Evolutionary conservation across 2,113 vertebrate genomes (phyloP).

Genomic region (Dipodomys stephensi): DNA sequence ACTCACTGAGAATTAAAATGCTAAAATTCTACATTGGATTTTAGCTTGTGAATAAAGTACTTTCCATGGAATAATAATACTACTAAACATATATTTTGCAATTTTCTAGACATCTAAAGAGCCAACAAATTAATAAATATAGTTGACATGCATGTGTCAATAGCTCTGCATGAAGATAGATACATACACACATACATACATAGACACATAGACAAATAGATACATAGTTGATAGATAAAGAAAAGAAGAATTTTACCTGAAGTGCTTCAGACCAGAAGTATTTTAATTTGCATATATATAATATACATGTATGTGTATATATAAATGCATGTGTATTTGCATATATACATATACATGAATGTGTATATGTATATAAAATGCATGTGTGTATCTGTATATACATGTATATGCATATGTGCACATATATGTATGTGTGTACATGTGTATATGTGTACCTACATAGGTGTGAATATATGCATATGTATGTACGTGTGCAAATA

Average conservation of each 20-base stretch:
- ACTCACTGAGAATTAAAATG: not conserved
- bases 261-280: not conserved
- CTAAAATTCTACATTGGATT: not conserved
- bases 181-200: too few relatives aligned
- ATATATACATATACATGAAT: not conserved
- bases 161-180: too few relatives aligned
- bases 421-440: too few relatives aligned
- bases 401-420: too few relatives aligned
- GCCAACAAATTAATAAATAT: constrained; percentile 21
- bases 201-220: too few relatives aligned
- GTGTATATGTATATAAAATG: not conserved
- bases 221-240: too few relatives aligned
- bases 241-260: not conserved
- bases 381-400: too few relatives aligned
- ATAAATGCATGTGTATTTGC: not conserved
- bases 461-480: too few relatives aligned
- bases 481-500: too few relatives aligned
- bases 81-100: constrained; percentile 32
- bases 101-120: constrained; percentile 2
- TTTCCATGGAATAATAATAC: constrained; percentile 18
- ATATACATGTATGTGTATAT: not conserved
- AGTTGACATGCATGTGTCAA: not conserved
- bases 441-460: too few relatives aligned
- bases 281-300: not conserved
- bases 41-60: constrained; percentile 32